Base-by-base conservation (phyloP, 2,113 vertebrate genomes). In the Rhinolophus sinicus region DNA sequence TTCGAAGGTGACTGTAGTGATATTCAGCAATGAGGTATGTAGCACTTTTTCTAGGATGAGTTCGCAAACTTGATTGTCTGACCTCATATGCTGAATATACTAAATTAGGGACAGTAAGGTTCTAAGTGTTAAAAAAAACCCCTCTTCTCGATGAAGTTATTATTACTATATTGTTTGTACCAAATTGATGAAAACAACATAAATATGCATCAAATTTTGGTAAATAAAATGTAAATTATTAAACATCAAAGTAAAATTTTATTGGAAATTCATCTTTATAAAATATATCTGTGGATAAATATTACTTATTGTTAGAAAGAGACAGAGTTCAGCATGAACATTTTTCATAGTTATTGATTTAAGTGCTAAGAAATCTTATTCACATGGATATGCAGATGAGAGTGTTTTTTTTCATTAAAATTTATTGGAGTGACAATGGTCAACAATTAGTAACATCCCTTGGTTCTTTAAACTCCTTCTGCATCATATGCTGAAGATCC, bases 161-260 rank as follows among this genome's bases (percentile, higher is more conserved):
- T 12, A 38, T 87, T 62, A 87, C 30, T 86, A 18, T 82, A 89
- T 78, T 80, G 69, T 89, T 89, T 19, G 11, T 24, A 83, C 56
- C 28, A 56, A 87, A 62, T 73, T 83, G 54, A 90, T 83, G 52
- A 69, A 92, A 94, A 92, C 9, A 90, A n/a, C 40, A 75, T 33
- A 94, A 77, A 82, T n/a, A 75, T 58, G 69, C 50, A 72, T 24
- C 19, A 77, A 75, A 94, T 75, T 80, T 90, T 52, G 30, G 64
- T 83, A 81, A 80, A 77, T 81, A 22, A 92, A 86, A 82, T 62
- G 62, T 87, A 33, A 84, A 82, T 93, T 92, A 76, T 69, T 76
- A 95, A 76, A 47, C 12, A 88, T 80, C 50, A 93, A 94, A 93
- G 70, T 92, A 84, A 88, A 90, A 30, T 81, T 90, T 73, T 72